These are phyloP conservation scores for Nematolebias whitei DNA, from an alignment of 2,113 vertebrate genomes.

Conservation along the genomic window DNA sequence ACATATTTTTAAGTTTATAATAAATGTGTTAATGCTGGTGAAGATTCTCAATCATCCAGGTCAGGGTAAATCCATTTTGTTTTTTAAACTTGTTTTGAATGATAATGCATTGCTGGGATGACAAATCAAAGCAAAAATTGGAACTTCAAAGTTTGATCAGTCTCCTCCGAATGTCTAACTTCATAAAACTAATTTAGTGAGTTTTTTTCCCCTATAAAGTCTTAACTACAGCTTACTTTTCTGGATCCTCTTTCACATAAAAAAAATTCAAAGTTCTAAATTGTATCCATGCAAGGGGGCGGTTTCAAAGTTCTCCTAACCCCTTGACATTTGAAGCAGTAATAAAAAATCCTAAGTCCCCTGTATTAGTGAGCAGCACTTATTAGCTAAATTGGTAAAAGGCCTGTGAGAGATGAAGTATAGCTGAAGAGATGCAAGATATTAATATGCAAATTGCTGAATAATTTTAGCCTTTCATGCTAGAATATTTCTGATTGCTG, in stretches of 20 bases:
- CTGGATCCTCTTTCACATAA: constrained; percentile 1
- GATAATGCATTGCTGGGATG: not conserved
- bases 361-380: constrained; percentile 19
- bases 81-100: too few species aligned
- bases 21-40: too few species aligned
- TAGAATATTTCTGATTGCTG: not conserved
- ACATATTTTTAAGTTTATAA: too few species aligned
- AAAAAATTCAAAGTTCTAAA: constrained; percentile 5
- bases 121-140: not conserved
- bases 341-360: constrained; percentile 15
- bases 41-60: too few species aligned
- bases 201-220: constrained; percentile 4
- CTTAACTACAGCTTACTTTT: not conserved
- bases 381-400: constrained; percentile 27
- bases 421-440: constrained; percentile 7
- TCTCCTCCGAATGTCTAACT: not conserved
- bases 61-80: too few species aligned
- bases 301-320: constrained; percentile 8
- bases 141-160: not conserved
- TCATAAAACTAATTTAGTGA: not conserved
- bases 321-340: constrained; percentile 26
- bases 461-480: constrained; percentile 5
- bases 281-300: constrained; percentile 5
- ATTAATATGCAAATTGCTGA: constrained; percentile 27
- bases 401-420: constrained; percentile 7